A percentile compares a stretch with the other conserved stretches of the same genome.
Evolutionary conservation across 1,140 invertebrate species (phyloP).

Genomic region (Araneus ventricosus): DNA sequence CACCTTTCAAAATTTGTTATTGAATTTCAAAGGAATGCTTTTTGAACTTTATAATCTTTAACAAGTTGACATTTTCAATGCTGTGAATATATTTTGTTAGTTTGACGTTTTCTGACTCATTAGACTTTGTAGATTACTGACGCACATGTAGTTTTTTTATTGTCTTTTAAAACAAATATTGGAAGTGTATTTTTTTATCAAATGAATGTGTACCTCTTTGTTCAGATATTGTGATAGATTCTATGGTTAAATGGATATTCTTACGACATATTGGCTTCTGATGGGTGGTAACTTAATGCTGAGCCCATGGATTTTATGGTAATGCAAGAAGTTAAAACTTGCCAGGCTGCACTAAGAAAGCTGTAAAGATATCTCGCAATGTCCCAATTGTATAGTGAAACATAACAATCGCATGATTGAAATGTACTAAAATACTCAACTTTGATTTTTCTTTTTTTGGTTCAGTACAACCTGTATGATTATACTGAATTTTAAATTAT

Average conservation of each 20-base stretch:
- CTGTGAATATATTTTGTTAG: slow-evolving; percentile 43
- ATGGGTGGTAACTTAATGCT: background rate
- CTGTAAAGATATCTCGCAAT: background rate
- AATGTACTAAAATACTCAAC: background rate
- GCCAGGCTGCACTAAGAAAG: background rate
- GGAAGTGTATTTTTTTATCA: slow-evolving; percentile 73
- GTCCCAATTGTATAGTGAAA: background rate
- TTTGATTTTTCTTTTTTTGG: background rate
- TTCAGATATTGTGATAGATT: slow-evolving; percentile 59
- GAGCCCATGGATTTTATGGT: background rate
- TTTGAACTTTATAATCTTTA: slow-evolving; percentile 12
- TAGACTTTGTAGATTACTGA: slow-evolving; percentile 54
- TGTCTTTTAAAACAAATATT: slow-evolving; percentile 59
- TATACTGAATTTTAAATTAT: slow-evolving; percentile 8
- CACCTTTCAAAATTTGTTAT: background rate
- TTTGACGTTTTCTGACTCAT: slow-evolving; percentile 38
- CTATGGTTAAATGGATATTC: background rate
- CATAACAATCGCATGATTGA: background rate
- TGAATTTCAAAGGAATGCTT: background rate
- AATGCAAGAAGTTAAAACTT: background rate
- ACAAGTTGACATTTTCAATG: slow-evolving; percentile 8
- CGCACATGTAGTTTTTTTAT: slow-evolving; percentile 70
- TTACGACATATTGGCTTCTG: background rate
- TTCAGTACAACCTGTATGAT: background rate
- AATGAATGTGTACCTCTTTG: slow-evolving; percentile 58